Percentiles rank a stretch among this genome's conserved stretches.
Conservation (phyloP, 92 coral and sea anemone species). For the Siderastrea radians region DNA sequence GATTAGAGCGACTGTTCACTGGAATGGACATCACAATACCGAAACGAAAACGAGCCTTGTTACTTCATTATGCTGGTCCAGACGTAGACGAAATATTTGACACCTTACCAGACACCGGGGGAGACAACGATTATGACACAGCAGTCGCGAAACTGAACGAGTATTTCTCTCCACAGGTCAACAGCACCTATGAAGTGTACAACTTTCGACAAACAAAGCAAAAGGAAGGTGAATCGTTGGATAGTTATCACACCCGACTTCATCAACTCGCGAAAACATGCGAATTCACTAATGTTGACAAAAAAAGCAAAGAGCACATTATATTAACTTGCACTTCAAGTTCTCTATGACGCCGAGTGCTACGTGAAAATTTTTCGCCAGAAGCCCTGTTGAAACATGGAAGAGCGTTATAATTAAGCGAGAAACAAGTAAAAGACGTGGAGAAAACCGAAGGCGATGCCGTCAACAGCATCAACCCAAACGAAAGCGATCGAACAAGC, state of each 20-base stretch:
- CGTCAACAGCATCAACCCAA: conserved; percentile 16
- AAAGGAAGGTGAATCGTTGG: conserved; percentile 72
- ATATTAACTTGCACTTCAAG: conserved; percentile 41
- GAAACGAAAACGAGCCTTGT: conserved; percentile 68
- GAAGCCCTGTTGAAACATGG: conserved; percentile 51
- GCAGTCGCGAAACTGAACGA: conserved; percentile 68
- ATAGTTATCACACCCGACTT: conserved; percentile 45
- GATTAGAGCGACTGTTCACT: conserved; percentile 59
- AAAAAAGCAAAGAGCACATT: conserved; percentile 59
- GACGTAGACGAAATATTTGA: background rate
- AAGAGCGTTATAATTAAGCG: conserved; percentile 57
- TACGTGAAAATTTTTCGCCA: conserved; percentile 48
- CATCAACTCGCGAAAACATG: conserved; percentile 69
- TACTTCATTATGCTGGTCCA: conserved; percentile 73
- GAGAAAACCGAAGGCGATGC: conserved; percentile 30
- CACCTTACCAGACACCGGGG: conserved; percentile 14
- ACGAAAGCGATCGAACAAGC: conserved; percentile 11
- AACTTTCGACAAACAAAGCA: conserved; percentile 73
- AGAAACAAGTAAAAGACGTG: conserved; percentile 46
- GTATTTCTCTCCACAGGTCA: conserved; percentile 66
- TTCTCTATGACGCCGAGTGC: conserved; percentile 58
- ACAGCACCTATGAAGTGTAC: conserved; percentile 74
- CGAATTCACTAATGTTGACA: conserved; percentile 50
- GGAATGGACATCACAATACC: conserved; percentile 62
- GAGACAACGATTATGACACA: conserved; percentile 53